Conservation (phyloP, 2,797 vertebrate species). For the Erpetoichthys calabaricus region DNA sequence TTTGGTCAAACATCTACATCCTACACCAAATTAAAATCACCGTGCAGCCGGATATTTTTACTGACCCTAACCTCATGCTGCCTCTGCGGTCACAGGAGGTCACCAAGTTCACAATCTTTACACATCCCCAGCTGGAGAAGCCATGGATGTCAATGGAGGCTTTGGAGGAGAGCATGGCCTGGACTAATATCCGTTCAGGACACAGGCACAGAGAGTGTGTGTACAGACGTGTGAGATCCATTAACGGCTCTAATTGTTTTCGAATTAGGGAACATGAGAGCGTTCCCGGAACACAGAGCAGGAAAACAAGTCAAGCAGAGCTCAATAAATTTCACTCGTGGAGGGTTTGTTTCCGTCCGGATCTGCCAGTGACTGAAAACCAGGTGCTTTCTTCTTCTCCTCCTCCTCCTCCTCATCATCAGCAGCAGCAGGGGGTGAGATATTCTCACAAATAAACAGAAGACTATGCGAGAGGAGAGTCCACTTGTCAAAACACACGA, state of each 20-base stretch:
- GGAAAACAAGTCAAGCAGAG: constrained; percentile 7
- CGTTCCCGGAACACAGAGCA: background rate
- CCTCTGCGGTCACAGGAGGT: constrained; percentile 20
- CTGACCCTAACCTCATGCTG: constrained; percentile 21
- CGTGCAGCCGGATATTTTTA: constrained; percentile 35
- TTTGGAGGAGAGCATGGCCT: no score
- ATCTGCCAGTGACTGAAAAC: constrained; percentile 7
- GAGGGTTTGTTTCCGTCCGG: background rate
- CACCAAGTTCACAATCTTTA: constrained; percentile 33
- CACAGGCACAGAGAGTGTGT: background rate
- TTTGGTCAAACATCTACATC: constrained; percentile 7
- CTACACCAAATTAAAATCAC: constrained; percentile 7
- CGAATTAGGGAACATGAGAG: constrained; percentile 26
- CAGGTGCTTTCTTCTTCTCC: constrained; percentile 14
- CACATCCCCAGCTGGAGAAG: background rate
- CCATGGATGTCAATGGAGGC: background rate
- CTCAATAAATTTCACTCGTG: background rate
- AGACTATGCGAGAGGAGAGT: background rate
- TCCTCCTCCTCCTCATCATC: background rate
- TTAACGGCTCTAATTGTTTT: constrained; percentile 6
- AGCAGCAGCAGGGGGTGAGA: constrained; percentile 7
- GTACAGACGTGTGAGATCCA: background rate
- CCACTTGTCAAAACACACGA: background rate
- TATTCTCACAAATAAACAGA: constrained; percentile 8
- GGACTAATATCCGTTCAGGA: no score